Conservation (phyloP, 1,140 invertebrate genomes). For the Protaetia brevitarsis region DNA sequence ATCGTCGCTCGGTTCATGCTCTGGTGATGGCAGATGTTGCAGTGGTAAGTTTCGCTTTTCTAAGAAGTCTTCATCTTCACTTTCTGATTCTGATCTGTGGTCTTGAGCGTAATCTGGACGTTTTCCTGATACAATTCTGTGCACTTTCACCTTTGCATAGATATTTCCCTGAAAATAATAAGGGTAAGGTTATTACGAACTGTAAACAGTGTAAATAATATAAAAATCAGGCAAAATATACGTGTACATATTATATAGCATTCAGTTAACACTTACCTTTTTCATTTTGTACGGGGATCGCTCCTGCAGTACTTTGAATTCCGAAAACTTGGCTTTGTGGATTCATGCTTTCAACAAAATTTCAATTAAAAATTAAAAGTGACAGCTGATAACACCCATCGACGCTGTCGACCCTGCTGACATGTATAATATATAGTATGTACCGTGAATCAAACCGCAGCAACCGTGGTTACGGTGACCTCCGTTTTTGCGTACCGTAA, state of each 20-base stretch:
- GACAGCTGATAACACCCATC: neutral
- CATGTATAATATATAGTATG: no score
- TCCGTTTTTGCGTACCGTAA: no score
- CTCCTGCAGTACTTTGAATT: slow-evolving; percentile 89
- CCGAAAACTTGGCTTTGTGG: slow-evolving; percentile 47
- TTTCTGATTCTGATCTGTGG: slow-evolving; percentile 78
- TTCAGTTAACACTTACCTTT: slow-evolving; percentile 69
- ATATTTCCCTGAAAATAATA: slow-evolving; percentile 70
- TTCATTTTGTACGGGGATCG: slow-evolving; percentile 87
- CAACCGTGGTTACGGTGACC: no score
- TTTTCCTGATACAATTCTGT: slow-evolving; percentile 89
- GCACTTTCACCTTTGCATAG: slow-evolving; percentile 96
- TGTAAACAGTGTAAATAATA: slow-evolving; percentile 11
- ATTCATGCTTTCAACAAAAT: slow-evolving; percentile 34
- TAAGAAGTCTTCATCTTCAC: slow-evolving; percentile 81
- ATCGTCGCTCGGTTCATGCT: slow-evolving; percentile 47
- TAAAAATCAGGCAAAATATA: neutral
- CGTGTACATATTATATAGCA: neutral
- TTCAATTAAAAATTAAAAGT: neutral
- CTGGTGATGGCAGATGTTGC: slow-evolving; percentile 35
- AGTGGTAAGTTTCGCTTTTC: slow-evolving; percentile 53
- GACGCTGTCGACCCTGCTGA: no score
- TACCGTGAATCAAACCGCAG: no score
- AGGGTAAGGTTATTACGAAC: slow-evolving; percentile 25
- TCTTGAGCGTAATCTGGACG: slow-evolving; percentile 88